Base-by-base conservation (phyloP, 2,888 invertebrate genomes). In the Tridacna gigas region DNA sequence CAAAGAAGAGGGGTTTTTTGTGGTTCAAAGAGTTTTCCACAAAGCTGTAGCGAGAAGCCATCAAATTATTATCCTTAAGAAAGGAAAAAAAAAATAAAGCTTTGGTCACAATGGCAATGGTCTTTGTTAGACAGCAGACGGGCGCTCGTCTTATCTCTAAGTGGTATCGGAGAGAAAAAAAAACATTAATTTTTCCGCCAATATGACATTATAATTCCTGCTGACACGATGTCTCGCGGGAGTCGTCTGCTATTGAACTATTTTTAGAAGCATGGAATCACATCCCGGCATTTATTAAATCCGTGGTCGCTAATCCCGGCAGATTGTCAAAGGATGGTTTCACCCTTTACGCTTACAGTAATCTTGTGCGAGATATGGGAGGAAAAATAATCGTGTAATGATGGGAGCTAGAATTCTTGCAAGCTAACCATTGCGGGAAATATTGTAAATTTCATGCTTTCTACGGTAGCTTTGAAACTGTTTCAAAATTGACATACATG, bases 181-280 rank as follows among this genome's bases (percentile, higher is more conserved):
- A 71, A 71, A 71, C 71, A 71, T 48, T 51, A 71, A 71, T 71
- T 71, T 71, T 51, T 51, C 71, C 71, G 71, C 22, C 26, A 26
- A 71, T 71, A 71, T 71, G 71, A 71, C 71, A 71, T 47, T 71
- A 71, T 71, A 71, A 71, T 71, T 71, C 71, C 51, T 47, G 71
- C 25, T 51, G 71, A 71, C 71, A 71, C 51, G 67, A 48, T 5
- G 51, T 12, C 71, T 51, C 71, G 22, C 51, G 71, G 71, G 71
- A 71, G 71, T 47, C 71, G 71, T 45, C 71, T 71, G 51, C 71
- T 71, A 47, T 51, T 71, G 22, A 63, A 51, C 71, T 51, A 51
- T 71, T 71, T 71, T 51, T 51, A 26, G 71, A 71, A 47, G 12
- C 1, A 51, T 22, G 22, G 71, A 71, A 71, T 51, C 51, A 48